Percentiles rank a stretch among this genome's conserved stretches.
phyloP scores from a whole-genome alignment of 2,113 vertebrate species.

The Brachypodius melanocephalos region DNA sequence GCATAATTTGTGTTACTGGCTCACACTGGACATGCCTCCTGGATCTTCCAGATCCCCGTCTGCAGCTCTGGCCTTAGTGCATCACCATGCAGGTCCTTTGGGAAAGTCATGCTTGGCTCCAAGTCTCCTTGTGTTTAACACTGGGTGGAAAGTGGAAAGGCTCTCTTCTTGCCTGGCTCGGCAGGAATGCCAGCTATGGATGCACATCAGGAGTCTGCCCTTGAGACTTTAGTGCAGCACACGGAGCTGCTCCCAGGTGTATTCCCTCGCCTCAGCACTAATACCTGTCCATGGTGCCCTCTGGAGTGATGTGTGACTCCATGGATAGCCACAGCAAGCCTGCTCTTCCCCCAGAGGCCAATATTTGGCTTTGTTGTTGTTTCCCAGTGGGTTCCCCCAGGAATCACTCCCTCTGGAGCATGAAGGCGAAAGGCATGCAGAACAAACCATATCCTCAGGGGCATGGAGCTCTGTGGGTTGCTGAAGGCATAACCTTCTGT shows the following conservation, averaged over 20 bases:
- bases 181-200: rapidly evolving
- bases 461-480: not conserved
- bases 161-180: rapidly evolving
- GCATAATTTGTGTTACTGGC: rapidly evolving
- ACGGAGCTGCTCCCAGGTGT: rapidly evolving
- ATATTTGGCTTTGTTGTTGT: not conserved
- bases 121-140: not conserved
- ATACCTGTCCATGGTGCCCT: not conserved
- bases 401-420: not conserved
- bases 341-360: not conserved
- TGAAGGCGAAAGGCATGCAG: not conserved
- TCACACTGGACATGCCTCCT: rapidly evolving
- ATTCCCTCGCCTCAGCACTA: not conserved
- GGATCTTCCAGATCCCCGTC: not conserved
- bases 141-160: not conserved
- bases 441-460: not conserved
- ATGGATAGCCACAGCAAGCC: not conserved
- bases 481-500: not conserved
- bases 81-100: not conserved
- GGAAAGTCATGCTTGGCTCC: not conserved
- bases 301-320: not conserved
- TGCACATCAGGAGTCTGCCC: rapidly evolving
- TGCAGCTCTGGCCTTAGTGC: not conserved
- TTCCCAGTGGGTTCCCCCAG: not conserved
- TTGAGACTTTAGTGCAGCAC: rapidly evolving